These are phyloP conservation scores for Troilus luridus DNA, from an alignment of 2,888 invertebrate genomes.

Conservation along the genomic window DNA sequence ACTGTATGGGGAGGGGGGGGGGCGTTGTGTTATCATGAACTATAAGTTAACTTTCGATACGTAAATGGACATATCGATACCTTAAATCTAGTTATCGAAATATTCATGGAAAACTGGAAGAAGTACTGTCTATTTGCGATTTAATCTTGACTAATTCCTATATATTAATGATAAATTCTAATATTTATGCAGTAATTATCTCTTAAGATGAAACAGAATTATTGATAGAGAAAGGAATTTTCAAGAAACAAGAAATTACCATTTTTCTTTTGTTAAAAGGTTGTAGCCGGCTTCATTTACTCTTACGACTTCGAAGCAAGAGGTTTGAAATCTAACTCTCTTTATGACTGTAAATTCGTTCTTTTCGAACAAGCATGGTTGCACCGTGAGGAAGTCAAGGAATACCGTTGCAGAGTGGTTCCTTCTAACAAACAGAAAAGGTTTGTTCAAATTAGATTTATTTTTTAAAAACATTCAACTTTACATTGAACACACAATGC, in stretches of 20 bases:
- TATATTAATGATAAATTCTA: background rate
- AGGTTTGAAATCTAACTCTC: background rate
- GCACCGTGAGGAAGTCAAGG: background rate
- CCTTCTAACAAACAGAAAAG: slow-evolving; percentile 17
- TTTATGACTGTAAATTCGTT: slow-evolving; percentile 20
- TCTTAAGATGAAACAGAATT: too few species aligned
- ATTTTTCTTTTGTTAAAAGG: background rate
- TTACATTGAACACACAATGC: background rate
- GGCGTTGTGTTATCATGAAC: too few species aligned
- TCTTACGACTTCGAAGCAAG: slow-evolving; percentile 35
- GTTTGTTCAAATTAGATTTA: background rate
- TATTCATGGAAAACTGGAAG: background rate
- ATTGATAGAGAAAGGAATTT: too few species aligned
- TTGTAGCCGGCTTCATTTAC: slow-evolving; percentile 6
- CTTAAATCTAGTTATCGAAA: background rate
- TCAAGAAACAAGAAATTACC: too few species aligned
- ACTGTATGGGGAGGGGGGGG: background rate
- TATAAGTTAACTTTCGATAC: background rate
- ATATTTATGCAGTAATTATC: background rate
- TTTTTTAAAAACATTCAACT: background rate
- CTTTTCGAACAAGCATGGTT: background rate
- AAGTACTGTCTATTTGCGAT: too few species aligned
- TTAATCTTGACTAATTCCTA: too few species aligned
- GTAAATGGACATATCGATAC: background rate
- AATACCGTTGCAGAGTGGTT: background rate